Base-by-base conservation (phyloP, 2,888 invertebrate species). In the Heteromyza rotundicornis region DNA sequence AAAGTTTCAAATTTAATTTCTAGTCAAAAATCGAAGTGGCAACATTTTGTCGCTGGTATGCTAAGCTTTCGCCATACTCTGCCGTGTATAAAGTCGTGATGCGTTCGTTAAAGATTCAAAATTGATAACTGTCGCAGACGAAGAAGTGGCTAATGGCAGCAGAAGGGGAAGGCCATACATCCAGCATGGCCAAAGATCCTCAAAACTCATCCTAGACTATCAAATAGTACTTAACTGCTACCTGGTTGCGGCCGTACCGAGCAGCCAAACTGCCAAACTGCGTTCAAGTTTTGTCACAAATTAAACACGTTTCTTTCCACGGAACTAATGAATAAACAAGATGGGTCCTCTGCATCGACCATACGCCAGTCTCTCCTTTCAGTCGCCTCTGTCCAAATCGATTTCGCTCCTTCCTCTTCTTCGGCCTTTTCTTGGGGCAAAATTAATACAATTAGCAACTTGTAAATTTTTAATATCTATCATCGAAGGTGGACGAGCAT, bases 281-380 rank as follows among this genome's bases (percentile, higher is more conserved):
- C 36, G 54, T 63, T 62, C 67, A 66, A 67, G 75, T 77, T n/a
- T 79, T 79, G 79, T 78, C 79, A 77, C 79, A 79, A 79, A 79
- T 79, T 78, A 77, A 79, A 79, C 79, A 79, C 79, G 79, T 78
- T 79, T 79, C n/a, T n/a, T 79, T 77, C 77, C 64, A 70, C 68
- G 73, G 77, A 79, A 74, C 75, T 77, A 79, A 79, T 78, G 79
- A 79, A 79, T 79, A 79, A 75, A 73, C 75, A 60, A 68, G 53
- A 53, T 53, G 53, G 57, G 57, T 14, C 35, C 19, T 24, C 35
- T 27, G 14, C 65, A 47, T 35, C 51, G 19, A 50, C 14, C 51
- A 19, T 53, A 57, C 5, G 7, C 12, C 32, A 14, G 40, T n/a
- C 40, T 12, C 3, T 8, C 40, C 40, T 3, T 14, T 59, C n/a